phyloP scores from a whole-genome alignment of 2,797 vertebrate species.

The Spinibarbus caldwelli region DNA sequence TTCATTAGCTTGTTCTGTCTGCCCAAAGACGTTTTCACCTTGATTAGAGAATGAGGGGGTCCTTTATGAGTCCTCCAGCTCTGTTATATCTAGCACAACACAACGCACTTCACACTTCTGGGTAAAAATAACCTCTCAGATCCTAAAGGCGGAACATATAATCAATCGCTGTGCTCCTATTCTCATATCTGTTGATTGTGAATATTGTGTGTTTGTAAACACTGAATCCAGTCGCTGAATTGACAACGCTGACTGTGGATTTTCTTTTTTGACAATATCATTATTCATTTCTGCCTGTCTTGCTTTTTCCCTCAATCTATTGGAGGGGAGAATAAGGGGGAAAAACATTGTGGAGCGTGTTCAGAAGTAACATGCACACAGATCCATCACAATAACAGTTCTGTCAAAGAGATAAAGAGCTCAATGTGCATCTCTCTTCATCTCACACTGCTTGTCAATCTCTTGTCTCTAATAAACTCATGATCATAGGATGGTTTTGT shows the following conservation, averaged over 20 bases:
- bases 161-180: slow-evolving; percentile 18
- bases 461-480: background rate
- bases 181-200: slow-evolving; percentile 21
- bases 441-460: slow-evolving; percentile 13
- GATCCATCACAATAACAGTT: slow-evolving; percentile 32
- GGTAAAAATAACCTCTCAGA: slow-evolving; percentile 9
- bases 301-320: slow-evolving; percentile 9
- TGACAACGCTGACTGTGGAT: background rate
- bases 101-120: background rate
- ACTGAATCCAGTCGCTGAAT: slow-evolving; percentile 6
- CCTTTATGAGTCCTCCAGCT: background rate
- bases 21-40: background rate
- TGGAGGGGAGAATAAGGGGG: slow-evolving; percentile 1
- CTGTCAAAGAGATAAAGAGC: slow-evolving; percentile 38
- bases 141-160: background rate
- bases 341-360: background rate
- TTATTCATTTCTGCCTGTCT: slow-evolving; percentile 30
- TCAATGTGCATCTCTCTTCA: background rate
- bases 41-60: background rate
- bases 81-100: background rate
- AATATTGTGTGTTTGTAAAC: slow-evolving; percentile 18
- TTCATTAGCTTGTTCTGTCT: slow-evolving; percentile 1
- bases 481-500: background rate
- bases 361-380: background rate
- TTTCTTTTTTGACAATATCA: slow-evolving; percentile 10